Evolutionary conservation across 2,113 vertebrate genomes (phyloP), one percentile per base, ranked within the genome.

Genomic region (Panurus biarmicus): DNA sequence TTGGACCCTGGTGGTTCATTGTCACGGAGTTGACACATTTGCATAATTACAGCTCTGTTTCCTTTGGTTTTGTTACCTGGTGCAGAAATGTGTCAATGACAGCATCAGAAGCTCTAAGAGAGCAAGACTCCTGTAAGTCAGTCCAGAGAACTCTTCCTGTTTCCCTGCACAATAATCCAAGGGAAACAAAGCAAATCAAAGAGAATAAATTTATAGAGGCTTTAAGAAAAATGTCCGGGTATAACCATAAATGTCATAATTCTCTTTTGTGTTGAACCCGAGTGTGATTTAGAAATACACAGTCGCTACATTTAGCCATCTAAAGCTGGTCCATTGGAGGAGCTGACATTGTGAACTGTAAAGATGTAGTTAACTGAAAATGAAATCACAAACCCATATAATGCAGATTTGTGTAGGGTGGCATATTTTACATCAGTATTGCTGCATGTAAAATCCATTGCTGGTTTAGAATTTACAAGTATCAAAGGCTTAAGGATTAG

Each of bases 401-500:
- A 64, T 80, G 25, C 12, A n/a, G 40, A 26, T 75, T 36, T 53
- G 10, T 44, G 11, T 20, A 45, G 36, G 28, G 40, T 62, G 62
- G 12, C 33, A 18, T 78, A 75, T 91, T 96, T 96, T 93, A 61
- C 65, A 57, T 42, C 29, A 71, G 7, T 85, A 81, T 74, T 66
- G 17, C 47, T 86, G 23, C 83, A n/a, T 69, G 51, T 14, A 81
- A 79, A 94, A 95, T 83, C 66, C 6, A 76, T 93, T 96, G 58
- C 88, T 95, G 29, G 47, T 95, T 93, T 93, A 95, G n/a, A 89
- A 67, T 3, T 9, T 76, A 47, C 4, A 38, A 4, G 47, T 64
- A 81, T 81, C 84, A 97, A 93, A 96, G 61, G 51, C 75, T 96
- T 93, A 94, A 95, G 86, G 96, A 94, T 96, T 87, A 90, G 60